phyloP scores from a whole-genome alignment of 2,113 vertebrate species.

The Polyodon spathula region DNA sequence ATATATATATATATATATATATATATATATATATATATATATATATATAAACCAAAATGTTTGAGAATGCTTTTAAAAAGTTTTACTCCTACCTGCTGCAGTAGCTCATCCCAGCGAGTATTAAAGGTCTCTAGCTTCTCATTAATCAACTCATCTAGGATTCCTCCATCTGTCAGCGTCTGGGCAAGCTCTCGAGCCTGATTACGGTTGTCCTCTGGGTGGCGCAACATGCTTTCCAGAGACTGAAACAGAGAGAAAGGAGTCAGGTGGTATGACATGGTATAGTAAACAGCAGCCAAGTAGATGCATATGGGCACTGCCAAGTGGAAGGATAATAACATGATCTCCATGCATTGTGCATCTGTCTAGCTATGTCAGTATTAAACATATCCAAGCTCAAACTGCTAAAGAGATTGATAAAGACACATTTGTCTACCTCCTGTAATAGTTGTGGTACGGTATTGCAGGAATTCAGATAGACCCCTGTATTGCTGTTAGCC shows the following conservation, averaged over 20 bases:
- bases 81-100: slow-evolving; percentile 64
- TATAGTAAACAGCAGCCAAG: not conserved
- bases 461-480: no score
- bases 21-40: no score
- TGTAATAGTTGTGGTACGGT: no score
- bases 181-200: slow-evolving; percentile 90
- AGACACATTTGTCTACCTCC: no score
- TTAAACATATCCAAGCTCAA: no score
- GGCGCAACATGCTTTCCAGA: slow-evolving; percentile 73
- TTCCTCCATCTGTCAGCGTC: slow-evolving; percentile 91
- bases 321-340: no score
- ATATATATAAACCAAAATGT: not conserved
- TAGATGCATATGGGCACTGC: no score
- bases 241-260: slow-evolving; percentile 51
- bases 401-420: no score
- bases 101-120: slow-evolving; percentile 82
- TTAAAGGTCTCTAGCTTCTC: slow-evolving; percentile 91
- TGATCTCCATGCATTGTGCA: no score
- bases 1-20: no score
- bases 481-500: no score
- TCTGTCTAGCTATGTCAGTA: no score
- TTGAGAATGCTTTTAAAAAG: not conserved
- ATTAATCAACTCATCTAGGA: slow-evolving; percentile 89
- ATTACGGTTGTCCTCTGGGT: slow-evolving; percentile 92
- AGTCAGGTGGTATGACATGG: not conserved